phyloP scores from a whole-genome alignment of 2,888 invertebrate genomes.

The Tineola bisselliella region DNA sequence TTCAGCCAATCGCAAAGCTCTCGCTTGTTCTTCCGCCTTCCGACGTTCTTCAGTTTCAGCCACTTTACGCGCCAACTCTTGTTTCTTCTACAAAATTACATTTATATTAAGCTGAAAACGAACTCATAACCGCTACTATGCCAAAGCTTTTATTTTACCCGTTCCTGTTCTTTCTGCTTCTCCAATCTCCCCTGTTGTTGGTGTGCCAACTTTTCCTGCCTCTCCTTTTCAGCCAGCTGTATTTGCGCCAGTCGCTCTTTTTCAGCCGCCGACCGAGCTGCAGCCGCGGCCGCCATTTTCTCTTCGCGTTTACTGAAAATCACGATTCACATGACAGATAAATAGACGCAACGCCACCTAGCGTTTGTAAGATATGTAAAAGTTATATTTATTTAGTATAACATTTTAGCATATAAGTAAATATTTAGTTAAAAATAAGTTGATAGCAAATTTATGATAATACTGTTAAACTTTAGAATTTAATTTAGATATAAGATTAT shows the following conservation, averaged over 20 bases:
- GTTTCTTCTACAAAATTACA: slow-evolving; percentile 33
- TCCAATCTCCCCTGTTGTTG: slow-evolving; percentile 62
- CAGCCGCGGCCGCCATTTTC: slow-evolving; percentile 65
- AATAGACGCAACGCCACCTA: no score
- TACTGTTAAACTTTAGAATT: no score
- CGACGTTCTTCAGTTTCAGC: slow-evolving; percentile 53
- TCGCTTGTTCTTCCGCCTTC: slow-evolving; percentile 40
- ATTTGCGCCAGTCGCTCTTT: slow-evolving; percentile 29
- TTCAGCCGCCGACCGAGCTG: slow-evolving; percentile 40
- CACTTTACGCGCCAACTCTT: slow-evolving; percentile 47
- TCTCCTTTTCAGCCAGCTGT: slow-evolving; percentile 43
- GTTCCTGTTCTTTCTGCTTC: slow-evolving; percentile 50
- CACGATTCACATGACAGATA: no score
- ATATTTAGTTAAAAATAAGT: no score
- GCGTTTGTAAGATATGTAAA: no score
- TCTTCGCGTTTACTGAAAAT: slow-evolving; percentile 55
- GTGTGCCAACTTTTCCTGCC: slow-evolving; percentile 55
- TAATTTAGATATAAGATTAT: no score
- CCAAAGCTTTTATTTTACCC: slow-evolving; percentile 26
- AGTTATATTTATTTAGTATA: no score
- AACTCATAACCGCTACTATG: no score
- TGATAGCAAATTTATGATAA: no score
- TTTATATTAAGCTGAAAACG: no score
- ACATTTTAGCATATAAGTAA: no score
- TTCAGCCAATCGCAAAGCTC: slow-evolving; percentile 39